Percentiles rank a stretch among this genome's conserved stretches.
Conservation (phyloP, 2,797 vertebrate species). For the Hoplostethus mediterraneus region DNA sequence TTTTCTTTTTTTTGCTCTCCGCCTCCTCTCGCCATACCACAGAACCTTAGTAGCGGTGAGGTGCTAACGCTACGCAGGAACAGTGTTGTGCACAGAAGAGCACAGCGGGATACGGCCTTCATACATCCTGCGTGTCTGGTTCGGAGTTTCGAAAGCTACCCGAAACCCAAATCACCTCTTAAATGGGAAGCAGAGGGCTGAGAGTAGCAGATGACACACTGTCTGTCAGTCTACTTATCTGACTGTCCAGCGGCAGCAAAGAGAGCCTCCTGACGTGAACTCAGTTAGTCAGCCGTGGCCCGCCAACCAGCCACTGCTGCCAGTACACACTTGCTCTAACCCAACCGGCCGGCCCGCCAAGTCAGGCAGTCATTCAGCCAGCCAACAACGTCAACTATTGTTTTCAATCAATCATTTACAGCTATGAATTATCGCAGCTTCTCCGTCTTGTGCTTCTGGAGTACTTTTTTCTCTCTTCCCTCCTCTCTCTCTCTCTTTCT, state of each 20-base stretch:
- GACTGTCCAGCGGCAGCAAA: constrained; percentile 42
- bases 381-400: constrained; percentile 49
- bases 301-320: constrained; percentile 37
- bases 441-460: constrained; percentile 19
- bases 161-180: constrained; percentile 31
- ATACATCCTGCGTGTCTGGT: constrained; percentile 42
- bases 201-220: constrained; percentile 54
- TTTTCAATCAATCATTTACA: constrained; percentile 66
- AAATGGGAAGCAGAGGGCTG: constrained; percentile 51
- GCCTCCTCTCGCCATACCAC: constrained; percentile 5
- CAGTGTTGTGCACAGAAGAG: constrained; percentile 11
- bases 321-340: constrained; percentile 50
- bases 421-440: constrained; percentile 38
- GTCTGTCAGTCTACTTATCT: constrained; percentile 32
- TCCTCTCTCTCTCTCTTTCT: constrained; percentile 2
- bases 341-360: constrained; percentile 33
- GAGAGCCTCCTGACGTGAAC: constrained; percentile 31
- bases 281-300: constrained; percentile 22
- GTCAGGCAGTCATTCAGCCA: constrained; percentile 50
- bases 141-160: constrained; percentile 15
- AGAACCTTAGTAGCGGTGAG: constrained; percentile 34
- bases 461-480: not conserved
- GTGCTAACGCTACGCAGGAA: constrained; percentile 35
- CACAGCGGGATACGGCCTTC: constrained; percentile 22
- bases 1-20: constrained; percentile 5